Evolutionary conservation across 2,797 vertebrate species (phyloP).

Genomic region (Mareca penelope): DNA sequence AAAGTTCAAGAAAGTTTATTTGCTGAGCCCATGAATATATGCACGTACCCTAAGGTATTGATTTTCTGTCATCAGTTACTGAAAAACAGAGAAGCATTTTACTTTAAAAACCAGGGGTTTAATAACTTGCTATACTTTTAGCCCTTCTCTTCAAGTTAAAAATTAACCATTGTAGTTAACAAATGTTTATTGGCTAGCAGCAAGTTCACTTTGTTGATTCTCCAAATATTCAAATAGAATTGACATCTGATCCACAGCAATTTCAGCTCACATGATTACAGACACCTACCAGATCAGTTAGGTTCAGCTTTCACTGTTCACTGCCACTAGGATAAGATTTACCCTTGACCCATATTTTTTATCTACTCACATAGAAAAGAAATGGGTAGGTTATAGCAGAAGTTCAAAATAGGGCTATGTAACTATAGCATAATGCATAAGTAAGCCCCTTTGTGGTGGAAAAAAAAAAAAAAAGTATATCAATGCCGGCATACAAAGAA

Average conservation of each 20-base stretch:
- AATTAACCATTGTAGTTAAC: constrained; percentile 40
- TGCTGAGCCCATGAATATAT: constrained; percentile 6
- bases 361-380: background rate
- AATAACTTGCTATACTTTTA: constrained; percentile 21
- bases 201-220: constrained; percentile 58
- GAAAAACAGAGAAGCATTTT: constrained; percentile 28
- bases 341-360: constrained; percentile 59
- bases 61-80: constrained; percentile 8
- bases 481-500: background rate
- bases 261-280: constrained; percentile 32
- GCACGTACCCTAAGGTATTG: background rate
- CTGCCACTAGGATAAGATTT: background rate
- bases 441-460: background rate
- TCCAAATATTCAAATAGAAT: constrained; percentile 45
- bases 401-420: background rate
- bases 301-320: constrained; percentile 39
- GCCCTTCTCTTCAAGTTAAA: constrained; percentile 8
- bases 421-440: background rate
- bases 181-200: constrained; percentile 33
- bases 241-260: constrained; percentile 41
- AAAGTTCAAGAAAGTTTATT: constrained; percentile 44
- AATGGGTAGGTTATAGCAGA: background rate
- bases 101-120: background rate
- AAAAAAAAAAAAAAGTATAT: background rate
- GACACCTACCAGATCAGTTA: constrained; percentile 37